Percentiles rank a stretch among this genome's conserved stretches.
Conservation (phyloP, 2,797 vertebrate genomes). For the Staurois parvus region DNA sequence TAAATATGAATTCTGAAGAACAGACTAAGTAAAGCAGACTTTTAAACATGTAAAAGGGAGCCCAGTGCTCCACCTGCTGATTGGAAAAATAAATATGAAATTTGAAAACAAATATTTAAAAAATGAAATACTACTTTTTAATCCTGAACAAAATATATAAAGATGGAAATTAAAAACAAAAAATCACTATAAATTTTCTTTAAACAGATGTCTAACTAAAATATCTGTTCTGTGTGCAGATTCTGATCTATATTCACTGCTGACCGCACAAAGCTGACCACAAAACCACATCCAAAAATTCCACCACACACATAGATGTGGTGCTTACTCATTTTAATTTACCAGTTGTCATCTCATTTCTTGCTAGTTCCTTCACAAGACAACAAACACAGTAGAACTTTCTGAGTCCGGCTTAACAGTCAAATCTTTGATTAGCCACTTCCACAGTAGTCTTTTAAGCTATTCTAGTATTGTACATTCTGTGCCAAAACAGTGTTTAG, state of each 20-base stretch:
- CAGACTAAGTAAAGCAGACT: not conserved
- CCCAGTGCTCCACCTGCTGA: not conserved
- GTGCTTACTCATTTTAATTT: not conserved
- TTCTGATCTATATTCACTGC: not conserved
- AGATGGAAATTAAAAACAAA: not conserved
- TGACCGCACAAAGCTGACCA: not conserved
- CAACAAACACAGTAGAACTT: not conserved
- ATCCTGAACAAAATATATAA: not conserved
- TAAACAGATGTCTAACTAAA: not conserved
- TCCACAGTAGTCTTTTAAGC: slow-evolving; percentile 53
- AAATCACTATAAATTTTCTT: not conserved
- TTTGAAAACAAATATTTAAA: not conserved
- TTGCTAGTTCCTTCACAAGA: not conserved
- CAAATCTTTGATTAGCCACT: slow-evolving; percentile 74
- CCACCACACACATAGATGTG: slow-evolving; percentile 4
- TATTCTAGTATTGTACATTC: slow-evolving; percentile 68
- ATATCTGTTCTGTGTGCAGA: not conserved
- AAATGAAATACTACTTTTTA: not conserved
- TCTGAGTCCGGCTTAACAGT: slow-evolving; percentile 15
- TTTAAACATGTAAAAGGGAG: not conserved
- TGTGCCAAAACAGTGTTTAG: slow-evolving; percentile 77
- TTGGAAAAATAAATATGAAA: not conserved
- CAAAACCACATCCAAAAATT: not conserved
- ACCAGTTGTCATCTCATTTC: not conserved
- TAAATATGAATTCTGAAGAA: not conserved